Conservation (phyloP, 2,113 vertebrate species). For the Semnopithecus entellus region DNA sequence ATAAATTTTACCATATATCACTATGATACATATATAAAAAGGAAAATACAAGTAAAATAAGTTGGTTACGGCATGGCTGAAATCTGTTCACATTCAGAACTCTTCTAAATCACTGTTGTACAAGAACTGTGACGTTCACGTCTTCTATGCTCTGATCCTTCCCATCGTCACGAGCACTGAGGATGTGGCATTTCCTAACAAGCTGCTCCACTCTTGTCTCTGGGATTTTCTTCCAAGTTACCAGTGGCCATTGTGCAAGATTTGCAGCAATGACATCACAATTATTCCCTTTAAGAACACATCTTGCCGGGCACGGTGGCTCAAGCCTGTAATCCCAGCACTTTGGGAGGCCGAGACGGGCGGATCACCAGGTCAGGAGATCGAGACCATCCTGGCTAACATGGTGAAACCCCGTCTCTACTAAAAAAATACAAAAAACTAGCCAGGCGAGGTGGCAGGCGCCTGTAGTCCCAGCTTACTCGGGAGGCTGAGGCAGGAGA, state of each 20-base stretch:
- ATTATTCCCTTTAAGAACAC: background rate
- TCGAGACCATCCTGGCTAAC: no score
- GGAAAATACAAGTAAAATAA: background rate
- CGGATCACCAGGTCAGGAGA: no score
- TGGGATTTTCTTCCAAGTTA: background rate
- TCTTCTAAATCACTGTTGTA: background rate
- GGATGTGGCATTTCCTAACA: background rate
- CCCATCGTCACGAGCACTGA: accelerated
- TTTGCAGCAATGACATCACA: background rate
- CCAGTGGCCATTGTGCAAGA: background rate
- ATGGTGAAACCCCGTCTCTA: no score
- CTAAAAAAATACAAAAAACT: no score
- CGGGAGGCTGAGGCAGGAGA: no score
- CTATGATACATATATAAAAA: background rate
- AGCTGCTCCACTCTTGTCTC: background rate
- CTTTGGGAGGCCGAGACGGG: no score
- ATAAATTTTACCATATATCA: background rate
- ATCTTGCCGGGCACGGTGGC: no score
- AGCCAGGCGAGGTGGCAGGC: no score
- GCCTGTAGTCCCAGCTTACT: no score
- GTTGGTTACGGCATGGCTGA: background rate
- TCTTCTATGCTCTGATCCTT: background rate
- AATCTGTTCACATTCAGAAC: background rate
- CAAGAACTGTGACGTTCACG: background rate
- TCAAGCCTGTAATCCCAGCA: no score